Conservation (phyloP, 2,113 vertebrate genomes). For the Propithecus coquereli region DNA sequence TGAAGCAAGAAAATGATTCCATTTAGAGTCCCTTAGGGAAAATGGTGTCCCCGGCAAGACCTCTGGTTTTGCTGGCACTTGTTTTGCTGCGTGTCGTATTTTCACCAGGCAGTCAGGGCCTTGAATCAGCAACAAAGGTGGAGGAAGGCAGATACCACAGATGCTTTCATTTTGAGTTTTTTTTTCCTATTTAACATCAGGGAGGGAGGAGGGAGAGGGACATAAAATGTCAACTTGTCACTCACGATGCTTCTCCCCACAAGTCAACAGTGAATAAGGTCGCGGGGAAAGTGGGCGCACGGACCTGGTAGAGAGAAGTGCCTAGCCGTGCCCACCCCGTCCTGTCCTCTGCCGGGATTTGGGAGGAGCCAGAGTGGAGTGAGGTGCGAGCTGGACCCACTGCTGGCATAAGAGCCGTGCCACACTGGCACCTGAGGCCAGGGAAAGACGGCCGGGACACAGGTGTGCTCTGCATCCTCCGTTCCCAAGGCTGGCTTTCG, state of each 20-base stretch:
- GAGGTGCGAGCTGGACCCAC: not conserved
- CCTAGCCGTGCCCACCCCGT: accelerated
- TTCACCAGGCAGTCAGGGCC: not conserved
- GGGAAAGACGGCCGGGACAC: not conserved
- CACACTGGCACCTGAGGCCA: accelerated
- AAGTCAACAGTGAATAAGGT: not conserved
- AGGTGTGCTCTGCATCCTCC: accelerated
- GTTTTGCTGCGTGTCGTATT: not conserved
- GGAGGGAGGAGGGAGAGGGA: not conserved
- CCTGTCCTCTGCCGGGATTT: not conserved
- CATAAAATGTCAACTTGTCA: not conserved
- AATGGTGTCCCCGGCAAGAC: accelerated
- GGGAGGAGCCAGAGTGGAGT: not conserved
- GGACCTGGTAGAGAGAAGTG: not conserved
- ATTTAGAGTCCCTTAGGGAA: not conserved
- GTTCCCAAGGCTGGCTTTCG: not conserved
- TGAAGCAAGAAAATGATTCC: too few species aligned
- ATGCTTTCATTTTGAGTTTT: not conserved
- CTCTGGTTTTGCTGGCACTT: accelerated
- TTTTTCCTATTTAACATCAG: not conserved
- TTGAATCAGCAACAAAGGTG: not conserved
- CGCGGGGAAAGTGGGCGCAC: accelerated
- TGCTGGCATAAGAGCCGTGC: accelerated
- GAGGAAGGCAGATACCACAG: not conserved
- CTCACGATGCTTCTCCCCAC: not conserved